Evolutionary conservation across 2,888 invertebrate species (phyloP).

Genomic region (Phytoseiulus persimilis): DNA sequence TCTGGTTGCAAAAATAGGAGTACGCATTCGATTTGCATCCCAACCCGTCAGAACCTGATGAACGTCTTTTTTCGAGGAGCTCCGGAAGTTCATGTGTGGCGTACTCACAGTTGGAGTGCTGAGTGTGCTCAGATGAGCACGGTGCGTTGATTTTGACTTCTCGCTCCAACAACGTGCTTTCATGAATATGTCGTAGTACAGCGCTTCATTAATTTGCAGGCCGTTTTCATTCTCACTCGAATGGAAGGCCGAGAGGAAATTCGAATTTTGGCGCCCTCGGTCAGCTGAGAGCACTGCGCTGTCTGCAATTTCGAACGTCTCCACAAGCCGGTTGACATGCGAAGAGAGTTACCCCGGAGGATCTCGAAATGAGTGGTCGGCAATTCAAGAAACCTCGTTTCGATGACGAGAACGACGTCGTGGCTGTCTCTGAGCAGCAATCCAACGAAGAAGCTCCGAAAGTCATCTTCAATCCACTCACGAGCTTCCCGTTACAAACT

Average conservation of each 20-base stretch:
- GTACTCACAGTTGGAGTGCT: no score
- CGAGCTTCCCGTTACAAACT: slow-evolving; percentile 9
- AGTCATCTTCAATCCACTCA: slow-evolving; percentile 12
- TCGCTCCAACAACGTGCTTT: no score
- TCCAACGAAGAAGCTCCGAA: neutral
- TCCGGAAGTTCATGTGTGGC: no score
- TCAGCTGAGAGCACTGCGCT: neutral
- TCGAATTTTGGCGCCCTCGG: neutral
- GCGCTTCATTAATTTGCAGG: no score
- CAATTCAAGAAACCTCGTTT: slow-evolving; percentile 34
- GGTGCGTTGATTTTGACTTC: no score
- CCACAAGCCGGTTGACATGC: neutral
- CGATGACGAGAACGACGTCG: slow-evolving; percentile 17
- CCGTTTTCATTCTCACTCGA: no score
- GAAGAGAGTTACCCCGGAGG: neutral
- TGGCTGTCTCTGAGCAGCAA: slow-evolving; percentile 14
- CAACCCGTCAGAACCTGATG: no score
- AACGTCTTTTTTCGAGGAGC: no score
- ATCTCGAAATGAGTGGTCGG: neutral
- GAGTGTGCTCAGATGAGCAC: no score
- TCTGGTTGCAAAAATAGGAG: neutral
- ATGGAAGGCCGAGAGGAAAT: neutral
- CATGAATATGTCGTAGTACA: no score
- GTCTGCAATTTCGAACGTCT: neutral
- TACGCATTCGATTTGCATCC: no score